A percentile compares a stretch with the other conserved stretches of the same genome.
Evolutionary conservation across 2,888 invertebrate genomes (phyloP).

Genomic region (Petrophora chlorosata): DNA sequence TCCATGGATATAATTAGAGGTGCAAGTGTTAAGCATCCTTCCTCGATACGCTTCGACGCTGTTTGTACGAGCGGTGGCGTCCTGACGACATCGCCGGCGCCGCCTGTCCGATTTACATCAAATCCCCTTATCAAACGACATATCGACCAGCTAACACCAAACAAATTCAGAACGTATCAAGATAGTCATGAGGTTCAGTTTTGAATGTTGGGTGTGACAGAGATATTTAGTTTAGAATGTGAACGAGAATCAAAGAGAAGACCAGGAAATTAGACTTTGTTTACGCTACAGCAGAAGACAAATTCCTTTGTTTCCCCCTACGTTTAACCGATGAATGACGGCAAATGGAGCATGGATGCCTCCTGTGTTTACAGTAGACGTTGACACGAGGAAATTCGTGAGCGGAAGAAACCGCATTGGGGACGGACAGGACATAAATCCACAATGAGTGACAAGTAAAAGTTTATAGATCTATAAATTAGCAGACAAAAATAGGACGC

Average conservation of each 20-base stretch:
- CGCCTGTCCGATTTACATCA: conserved; percentile 71
- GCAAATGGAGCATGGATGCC: conserved; percentile 64
- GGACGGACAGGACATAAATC: conserved; percentile 78
- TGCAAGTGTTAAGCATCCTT: conserved; percentile 80
- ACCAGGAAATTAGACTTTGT: conserved; percentile 80
- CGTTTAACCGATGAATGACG: conserved; percentile 65
- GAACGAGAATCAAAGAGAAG: conserved; percentile 53
- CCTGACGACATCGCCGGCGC: conserved; percentile 77
- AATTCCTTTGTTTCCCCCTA: conserved; percentile 68
- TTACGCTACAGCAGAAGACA: conserved; percentile 73
- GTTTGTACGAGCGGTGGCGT: conserved; percentile 72
- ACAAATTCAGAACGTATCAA: conserved; percentile 37
- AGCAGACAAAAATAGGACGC: conserved; percentile 73
- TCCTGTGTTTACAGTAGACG: conserved; percentile 59
- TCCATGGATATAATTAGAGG: conserved; percentile 77
- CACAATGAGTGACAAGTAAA: conserved; percentile 79
- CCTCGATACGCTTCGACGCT: conserved; percentile 74
- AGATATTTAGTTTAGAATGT: conserved; percentile 28
- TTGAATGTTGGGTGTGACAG: conserved; percentile 4
- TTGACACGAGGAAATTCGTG: conserved; percentile 79
- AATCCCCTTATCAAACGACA: conserved; percentile 46
- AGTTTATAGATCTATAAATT: conserved; percentile 81
- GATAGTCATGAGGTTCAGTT: conserved; percentile 34
- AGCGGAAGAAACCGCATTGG: conserved; percentile 80
- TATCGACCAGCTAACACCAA: conserved; percentile 38